Percentiles rank a stretch among this genome's conserved stretches.
Evolutionary conservation across 2,113 vertebrate genomes (phyloP).

Genomic region (Mirza zaza): DNA sequence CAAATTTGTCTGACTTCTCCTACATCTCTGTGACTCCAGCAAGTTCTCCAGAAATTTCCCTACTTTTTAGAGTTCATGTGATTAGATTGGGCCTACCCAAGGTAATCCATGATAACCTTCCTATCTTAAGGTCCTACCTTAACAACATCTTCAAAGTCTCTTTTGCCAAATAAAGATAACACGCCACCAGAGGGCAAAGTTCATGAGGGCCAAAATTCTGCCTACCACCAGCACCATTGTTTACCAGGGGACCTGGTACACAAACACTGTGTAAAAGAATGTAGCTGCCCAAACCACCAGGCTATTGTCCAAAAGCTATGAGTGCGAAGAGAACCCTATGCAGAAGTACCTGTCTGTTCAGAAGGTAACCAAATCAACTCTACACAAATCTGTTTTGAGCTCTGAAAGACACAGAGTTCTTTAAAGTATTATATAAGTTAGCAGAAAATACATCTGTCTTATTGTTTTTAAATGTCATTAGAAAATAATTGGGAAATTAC

Average conservation of each 20-base stretch:
- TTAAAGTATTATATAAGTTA: not conserved
- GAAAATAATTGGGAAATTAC: not conserved
- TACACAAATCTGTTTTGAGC: not conserved
- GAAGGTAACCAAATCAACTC: not conserved
- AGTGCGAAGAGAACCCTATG: not conserved
- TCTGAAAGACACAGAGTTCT: not conserved
- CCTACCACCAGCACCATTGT: not conserved
- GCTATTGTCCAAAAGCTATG: not conserved
- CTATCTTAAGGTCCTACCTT: not conserved
- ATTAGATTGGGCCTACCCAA: not conserved
- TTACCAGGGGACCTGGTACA: not conserved
- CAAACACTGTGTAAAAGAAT: not conserved
- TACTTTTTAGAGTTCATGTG: not conserved
- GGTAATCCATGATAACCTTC: not conserved
- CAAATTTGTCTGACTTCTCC: not conserved
- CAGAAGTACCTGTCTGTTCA: not conserved
- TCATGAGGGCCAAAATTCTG: not conserved
- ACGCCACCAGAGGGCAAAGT: not conserved
- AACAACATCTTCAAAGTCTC: not conserved
- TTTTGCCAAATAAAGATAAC: not conserved
- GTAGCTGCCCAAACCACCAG: not conserved
- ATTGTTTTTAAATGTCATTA: not conserved
- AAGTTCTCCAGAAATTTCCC: not conserved
- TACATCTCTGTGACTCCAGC: not conserved
- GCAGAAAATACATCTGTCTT: not conserved